Evolutionary conservation across 2,797 vertebrate species (phyloP).

Genomic region (Thaleichthys pacificus): DNA sequence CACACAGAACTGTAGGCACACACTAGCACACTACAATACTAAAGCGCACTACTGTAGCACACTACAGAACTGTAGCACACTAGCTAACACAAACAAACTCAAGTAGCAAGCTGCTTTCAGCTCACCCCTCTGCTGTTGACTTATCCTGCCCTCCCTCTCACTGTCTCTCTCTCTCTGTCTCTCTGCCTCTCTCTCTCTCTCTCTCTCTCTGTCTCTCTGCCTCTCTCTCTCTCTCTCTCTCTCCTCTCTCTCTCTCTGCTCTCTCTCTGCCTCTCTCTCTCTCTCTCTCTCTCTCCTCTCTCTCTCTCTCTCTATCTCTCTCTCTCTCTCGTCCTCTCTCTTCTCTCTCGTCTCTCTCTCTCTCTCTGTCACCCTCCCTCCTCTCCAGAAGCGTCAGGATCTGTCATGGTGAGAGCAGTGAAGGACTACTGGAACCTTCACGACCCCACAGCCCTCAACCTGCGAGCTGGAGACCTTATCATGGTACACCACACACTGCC

Average conservation of each 20-base stretch:
- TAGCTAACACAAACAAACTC: no score
- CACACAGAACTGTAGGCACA: no score
- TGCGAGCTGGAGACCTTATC: conserved; percentile 84
- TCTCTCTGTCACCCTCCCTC: conserved; percentile 1
- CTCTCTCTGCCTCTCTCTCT: background rate
- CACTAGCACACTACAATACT: no score
- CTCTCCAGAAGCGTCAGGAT: conserved; percentile 80
- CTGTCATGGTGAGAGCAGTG: conserved; percentile 85
- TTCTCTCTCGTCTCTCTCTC: conserved; percentile 2
- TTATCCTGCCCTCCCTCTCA: background rate
- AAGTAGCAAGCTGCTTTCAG: background rate
- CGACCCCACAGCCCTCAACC: conserved; percentile 84
- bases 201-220: conserved; percentile 4
- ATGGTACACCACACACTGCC: conserved; percentile 65
- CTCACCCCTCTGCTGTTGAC: no score
- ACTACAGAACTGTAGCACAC: no score
- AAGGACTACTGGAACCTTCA: conserved; percentile 90
- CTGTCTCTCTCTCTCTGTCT: background rate
- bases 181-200: background rate
- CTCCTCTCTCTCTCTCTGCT: background rate
- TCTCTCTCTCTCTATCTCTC: background rate
- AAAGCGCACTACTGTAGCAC: no score
- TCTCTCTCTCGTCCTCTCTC: background rate
- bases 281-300: background rate
- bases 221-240: no score